These are phyloP conservation scores for Romanogobio albipinnatus DNA, from an alignment of 2,113 vertebrate species.

Conservation along the genomic window DNA sequence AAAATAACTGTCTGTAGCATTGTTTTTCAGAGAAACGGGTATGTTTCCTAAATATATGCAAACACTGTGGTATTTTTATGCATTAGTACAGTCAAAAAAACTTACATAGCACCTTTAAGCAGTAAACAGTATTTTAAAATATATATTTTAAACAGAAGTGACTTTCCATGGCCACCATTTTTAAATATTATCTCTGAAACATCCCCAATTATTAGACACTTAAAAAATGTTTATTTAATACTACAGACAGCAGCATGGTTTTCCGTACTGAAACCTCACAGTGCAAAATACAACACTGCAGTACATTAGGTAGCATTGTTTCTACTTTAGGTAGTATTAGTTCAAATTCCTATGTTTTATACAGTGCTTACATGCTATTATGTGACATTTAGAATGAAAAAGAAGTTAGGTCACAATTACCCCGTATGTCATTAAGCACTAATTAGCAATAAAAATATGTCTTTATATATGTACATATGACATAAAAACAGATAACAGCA, in stretches of 20 bases:
- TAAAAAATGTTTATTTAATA: background rate
- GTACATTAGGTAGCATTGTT: conserved; percentile 8
- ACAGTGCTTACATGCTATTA: background rate
- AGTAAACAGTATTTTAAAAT: too few relatives aligned
- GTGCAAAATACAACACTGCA: background rate
- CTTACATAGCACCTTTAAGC: too few relatives aligned
- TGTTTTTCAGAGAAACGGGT: too few relatives aligned
- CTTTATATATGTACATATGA: background rate
- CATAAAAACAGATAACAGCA: conserved; percentile 4
- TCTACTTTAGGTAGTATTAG: background rate
- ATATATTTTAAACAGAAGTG: too few relatives aligned
- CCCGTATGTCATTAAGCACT: background rate
- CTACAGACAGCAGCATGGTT: background rate
- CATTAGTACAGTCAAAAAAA: too few relatives aligned
- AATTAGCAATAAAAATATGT: background rate
- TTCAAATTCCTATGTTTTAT: background rate
- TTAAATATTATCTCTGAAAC: background rate
- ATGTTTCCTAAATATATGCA: too few relatives aligned
- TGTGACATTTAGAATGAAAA: background rate
- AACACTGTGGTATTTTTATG: too few relatives aligned
- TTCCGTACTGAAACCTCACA: background rate
- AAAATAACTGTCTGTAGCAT: too few relatives aligned
- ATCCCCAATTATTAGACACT: background rate
- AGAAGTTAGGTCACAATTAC: background rate
- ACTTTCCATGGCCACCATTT: too few relatives aligned